phyloP scores from a whole-genome alignment of 2,113 vertebrate genomes.

The Raja brachyura region DNA sequence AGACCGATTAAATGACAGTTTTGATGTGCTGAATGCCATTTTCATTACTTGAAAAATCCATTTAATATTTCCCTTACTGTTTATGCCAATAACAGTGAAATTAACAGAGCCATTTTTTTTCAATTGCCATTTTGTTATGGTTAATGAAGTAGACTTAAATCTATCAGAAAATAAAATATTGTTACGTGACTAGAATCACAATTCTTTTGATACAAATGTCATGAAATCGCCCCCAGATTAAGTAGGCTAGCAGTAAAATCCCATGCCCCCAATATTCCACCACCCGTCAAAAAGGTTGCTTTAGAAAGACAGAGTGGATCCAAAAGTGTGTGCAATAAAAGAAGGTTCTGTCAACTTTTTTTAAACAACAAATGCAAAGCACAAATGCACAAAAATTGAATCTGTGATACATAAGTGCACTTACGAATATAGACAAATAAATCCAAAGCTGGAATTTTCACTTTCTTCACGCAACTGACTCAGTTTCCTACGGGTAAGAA shows the following conservation, averaged over 20 bases:
- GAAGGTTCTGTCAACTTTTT: background rate
- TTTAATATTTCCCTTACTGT: background rate
- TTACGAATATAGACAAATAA: conserved; percentile 22
- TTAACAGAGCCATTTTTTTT: background rate
- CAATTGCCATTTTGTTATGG: background rate
- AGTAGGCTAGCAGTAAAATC: background rate
- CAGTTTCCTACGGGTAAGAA: background rate
- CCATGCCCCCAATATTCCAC: no score
- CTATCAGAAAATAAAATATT: background rate
- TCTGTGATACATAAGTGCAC: background rate
- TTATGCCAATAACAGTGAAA: background rate
- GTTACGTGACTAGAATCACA: background rate
- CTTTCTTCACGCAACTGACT: conserved; percentile 7
- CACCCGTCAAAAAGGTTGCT: background rate
- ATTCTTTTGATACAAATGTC: background rate
- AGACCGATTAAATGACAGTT: background rate
- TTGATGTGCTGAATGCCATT: background rate
- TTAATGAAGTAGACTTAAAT: background rate
- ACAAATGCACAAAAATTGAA: background rate
- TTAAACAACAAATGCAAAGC: background rate
- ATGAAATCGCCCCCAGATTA: background rate
- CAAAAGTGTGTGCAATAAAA: background rate
- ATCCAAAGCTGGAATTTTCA: conserved; percentile 3
- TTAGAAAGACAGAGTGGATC: background rate
- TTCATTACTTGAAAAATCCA: background rate